Conservation (phyloP, 2,888 invertebrate species). For the Latheticus oryzae region DNA sequence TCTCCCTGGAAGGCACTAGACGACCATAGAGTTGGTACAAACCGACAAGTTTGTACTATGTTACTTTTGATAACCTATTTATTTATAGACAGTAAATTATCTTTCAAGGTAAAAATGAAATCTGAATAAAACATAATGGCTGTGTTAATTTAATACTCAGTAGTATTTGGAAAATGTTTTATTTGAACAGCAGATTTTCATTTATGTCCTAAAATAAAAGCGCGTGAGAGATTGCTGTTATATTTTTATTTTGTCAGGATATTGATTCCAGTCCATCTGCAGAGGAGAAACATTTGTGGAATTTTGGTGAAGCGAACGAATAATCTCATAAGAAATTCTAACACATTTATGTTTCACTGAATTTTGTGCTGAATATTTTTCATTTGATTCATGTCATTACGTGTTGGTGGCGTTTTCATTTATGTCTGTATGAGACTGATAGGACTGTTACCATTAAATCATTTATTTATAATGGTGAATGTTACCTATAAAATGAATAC, state of each 20-base stretch:
- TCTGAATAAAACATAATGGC: too few relatives aligned
- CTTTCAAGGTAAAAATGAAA: too few relatives aligned
- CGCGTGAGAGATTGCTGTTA: background rate
- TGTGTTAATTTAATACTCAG: too few relatives aligned
- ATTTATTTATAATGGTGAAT: too few relatives aligned
- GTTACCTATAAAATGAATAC: too few relatives aligned
- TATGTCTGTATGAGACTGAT: constrained; percentile 15
- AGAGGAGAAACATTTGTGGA: constrained; percentile 11
- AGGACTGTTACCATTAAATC: too few relatives aligned
- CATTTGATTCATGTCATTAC: constrained; percentile 15
- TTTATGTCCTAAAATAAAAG: background rate
- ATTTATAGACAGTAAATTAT: too few relatives aligned
- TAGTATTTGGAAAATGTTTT: background rate
- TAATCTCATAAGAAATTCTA: constrained; percentile 22
- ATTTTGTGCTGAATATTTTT: constrained; percentile 18
- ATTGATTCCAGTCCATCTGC: constrained; percentile 16
- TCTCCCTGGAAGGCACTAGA: constrained; percentile 27
- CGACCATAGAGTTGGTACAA: constrained; percentile 18
- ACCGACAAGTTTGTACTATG: constrained; percentile 27
- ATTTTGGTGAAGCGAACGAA: constrained; percentile 11
- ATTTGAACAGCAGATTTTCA: background rate
- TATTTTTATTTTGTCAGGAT: constrained; percentile 8
- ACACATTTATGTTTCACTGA: constrained; percentile 23
- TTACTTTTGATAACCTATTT: too few relatives aligned
- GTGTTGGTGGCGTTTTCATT: constrained; percentile 20